phyloP scores from a whole-genome alignment of 2,113 vertebrate species.

The Leucopsar rothschildi region DNA sequence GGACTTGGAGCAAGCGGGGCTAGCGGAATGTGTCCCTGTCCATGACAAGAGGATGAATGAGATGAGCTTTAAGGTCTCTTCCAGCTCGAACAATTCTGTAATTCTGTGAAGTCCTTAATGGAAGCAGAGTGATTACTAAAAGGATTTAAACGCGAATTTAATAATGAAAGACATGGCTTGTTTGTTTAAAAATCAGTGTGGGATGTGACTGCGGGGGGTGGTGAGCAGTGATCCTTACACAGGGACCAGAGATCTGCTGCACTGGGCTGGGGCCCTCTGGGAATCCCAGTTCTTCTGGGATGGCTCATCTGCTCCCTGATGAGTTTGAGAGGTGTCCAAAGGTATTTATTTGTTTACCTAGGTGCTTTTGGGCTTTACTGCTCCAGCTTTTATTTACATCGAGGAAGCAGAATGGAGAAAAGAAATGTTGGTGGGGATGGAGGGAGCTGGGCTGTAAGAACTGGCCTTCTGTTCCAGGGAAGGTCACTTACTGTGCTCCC shows the following conservation, averaged over 20 bases:
- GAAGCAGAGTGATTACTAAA: fast-evolving
- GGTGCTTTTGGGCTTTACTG: background rate
- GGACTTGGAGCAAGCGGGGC: background rate
- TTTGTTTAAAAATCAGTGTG: background rate
- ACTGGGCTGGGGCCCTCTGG: background rate
- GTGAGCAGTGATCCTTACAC: fast-evolving
- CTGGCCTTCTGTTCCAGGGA: background rate
- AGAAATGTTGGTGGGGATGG: background rate
- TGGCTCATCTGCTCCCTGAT: too few species aligned
- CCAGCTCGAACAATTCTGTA: background rate
- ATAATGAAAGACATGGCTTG: fast-evolving
- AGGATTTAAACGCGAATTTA: background rate
- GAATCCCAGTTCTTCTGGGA: fast-evolving
- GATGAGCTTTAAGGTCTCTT: background rate
- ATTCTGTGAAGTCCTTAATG: background rate
- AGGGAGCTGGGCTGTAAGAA: background rate
- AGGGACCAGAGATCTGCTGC: background rate
- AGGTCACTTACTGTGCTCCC: background rate
- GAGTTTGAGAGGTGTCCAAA: background rate
- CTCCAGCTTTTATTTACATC: background rate
- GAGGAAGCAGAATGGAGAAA: background rate
- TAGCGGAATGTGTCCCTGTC: background rate
- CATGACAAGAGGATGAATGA: background rate
- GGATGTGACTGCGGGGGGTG: fast-evolving
- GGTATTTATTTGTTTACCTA: background rate